Base-by-base conservation (phyloP, 2,888 invertebrate genomes). In the Patella ulyssiponensis region DNA sequence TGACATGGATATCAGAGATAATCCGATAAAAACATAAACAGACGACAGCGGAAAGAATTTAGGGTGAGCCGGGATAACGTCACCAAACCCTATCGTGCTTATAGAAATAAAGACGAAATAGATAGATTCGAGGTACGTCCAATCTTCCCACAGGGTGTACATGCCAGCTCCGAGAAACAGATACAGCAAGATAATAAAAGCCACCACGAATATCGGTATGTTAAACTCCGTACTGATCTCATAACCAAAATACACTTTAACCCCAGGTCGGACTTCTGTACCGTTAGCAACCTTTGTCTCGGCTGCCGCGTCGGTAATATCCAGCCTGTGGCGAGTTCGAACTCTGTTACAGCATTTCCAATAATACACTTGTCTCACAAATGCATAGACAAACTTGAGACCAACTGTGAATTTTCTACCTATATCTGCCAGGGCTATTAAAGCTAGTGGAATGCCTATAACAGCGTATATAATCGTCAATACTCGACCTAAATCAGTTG, bases 81-180 rank as follows among this genome's bases (percentile, higher is more conserved):
- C 98, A 3, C 98, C 98, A 86, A 98, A 96, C n/a, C 98, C 98
- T 78, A 99, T 98, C 0, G 98, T 99, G 1, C 97, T 96, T 94
- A 98, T 96, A 0, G 98, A 97, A 86, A 98, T 96, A 91, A 98
- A 98, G 5, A 98, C 96, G 91, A 98, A 99, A 92, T 99, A 99
- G 91, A 99, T 97, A 0, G 98, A 95, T 79, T 97, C 96, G 87
- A 98, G 95, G 91, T 97, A 96, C 17, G 94, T 94, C 98, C 98
- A 99, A 27, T 90, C 96, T 82, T 93, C 93, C 92, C 92, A 93
- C 15, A 89, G 81, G 15, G 90, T 87, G 83, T 93, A 98, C 0
- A 96, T 94, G 1, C 95, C 93, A 0, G 97, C 96, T 0, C 98
- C 98, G 20, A 96, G 92, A 79, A 97, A 94, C 71, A 98, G 97